Conservation (phyloP, 2,888 invertebrate species). For the Lacanobia oleracea region DNA sequence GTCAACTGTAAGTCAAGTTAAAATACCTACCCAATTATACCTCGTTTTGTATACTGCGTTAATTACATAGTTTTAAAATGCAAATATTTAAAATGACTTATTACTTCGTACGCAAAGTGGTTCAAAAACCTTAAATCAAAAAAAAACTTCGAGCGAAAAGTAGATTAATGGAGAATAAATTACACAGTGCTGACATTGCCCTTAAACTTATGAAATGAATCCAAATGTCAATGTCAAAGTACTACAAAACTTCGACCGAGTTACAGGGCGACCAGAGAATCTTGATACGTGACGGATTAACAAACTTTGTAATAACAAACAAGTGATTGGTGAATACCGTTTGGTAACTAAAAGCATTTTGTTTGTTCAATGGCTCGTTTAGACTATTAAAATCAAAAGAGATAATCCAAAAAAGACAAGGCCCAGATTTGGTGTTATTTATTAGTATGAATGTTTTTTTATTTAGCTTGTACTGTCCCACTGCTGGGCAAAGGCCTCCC, state of each 20-base stretch:
- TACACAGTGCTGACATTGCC: constrained; percentile 50
- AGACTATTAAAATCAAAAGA: too few species aligned
- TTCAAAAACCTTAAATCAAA: constrained; percentile 28
- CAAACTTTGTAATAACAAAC: neutral
- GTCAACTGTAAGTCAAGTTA: neutral
- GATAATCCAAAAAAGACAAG: too few species aligned
- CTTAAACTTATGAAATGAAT: constrained; percentile 59
- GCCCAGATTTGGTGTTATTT: too few species aligned
- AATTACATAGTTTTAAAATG: constrained; percentile 25
- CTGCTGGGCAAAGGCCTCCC: too few species aligned
- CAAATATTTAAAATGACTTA: constrained; percentile 32
- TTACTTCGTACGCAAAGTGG: constrained; percentile 21
- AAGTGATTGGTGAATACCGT: too few species aligned
- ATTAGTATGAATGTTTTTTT: too few species aligned
- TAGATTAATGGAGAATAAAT: constrained; percentile 63
- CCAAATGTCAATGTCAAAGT: constrained; percentile 61
- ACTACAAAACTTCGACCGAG: constrained; percentile 27
- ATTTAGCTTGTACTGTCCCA: too few species aligned
- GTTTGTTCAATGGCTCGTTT: too few species aligned
- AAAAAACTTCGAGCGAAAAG: constrained; percentile 39
- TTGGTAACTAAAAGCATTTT: too few species aligned
- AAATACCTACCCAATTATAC: neutral
- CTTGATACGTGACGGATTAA: neutral
- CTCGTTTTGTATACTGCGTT: neutral
- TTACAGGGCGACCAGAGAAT: constrained; percentile 17